Evolutionary conservation across 92 coral and sea anemone genomes (phyloP).

Genomic region (Epizoanthus stellaris): DNA sequence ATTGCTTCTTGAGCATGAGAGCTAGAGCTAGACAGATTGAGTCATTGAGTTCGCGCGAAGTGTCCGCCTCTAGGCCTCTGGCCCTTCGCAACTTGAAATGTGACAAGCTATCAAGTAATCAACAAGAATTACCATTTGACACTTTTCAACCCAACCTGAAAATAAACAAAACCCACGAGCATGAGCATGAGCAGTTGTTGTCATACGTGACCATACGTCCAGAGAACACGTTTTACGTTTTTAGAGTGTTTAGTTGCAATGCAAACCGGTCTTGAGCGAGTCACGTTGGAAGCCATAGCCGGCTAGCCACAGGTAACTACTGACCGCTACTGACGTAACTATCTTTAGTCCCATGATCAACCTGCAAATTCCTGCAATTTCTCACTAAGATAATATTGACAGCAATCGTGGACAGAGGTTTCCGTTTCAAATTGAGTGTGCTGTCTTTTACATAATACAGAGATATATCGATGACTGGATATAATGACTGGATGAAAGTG

Average conservation of each 20-base stretch:
- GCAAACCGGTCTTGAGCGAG: neutral
- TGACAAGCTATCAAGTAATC: neutral
- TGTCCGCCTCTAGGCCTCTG: too few species aligned
- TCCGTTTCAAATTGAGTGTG: slow-evolving; percentile 2
- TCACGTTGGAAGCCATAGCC: too few species aligned
- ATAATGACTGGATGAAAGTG: neutral
- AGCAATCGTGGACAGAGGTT: neutral
- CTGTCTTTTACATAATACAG: neutral
- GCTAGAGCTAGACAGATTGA: too few species aligned
- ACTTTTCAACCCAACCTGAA: neutral
- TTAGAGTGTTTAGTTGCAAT: neutral
- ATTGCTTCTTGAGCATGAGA: too few species aligned
- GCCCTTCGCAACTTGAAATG: too few species aligned
- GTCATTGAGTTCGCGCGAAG: too few species aligned
- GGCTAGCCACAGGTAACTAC: too few species aligned
- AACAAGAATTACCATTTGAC: slow-evolving; percentile 4
- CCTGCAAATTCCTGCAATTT: neutral
- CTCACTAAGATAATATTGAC: neutral
- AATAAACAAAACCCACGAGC: neutral
- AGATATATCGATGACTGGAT: neutral
- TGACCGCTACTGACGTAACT: too few species aligned
- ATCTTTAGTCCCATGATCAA: too few species aligned
- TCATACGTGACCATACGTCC: neutral
- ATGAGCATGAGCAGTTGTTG: neutral
- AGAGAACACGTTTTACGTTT: neutral